A percentile compares a stretch with the other conserved stretches of the same genome.
phyloP scores from a whole-genome alignment of 2,888 invertebrate genomes.

The Diadegma fenestrale region DNA sequence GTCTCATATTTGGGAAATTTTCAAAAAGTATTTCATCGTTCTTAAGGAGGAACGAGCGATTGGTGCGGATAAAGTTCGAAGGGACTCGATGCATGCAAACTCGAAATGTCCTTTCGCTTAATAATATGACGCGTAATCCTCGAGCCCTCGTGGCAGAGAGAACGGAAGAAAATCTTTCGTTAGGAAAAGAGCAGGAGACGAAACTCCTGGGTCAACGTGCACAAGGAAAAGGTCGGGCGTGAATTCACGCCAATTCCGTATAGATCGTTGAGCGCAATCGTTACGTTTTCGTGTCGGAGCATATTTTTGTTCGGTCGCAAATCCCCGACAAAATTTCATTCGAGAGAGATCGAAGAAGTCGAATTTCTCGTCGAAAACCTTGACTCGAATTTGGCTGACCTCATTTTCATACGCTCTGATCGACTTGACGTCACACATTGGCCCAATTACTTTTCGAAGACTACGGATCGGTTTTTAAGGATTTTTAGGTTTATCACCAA shows the following conservation, averaged over 20 bases:
- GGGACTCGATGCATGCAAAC: constrained; percentile 63
- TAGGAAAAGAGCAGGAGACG: constrained; percentile 54
- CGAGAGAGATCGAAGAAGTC: too few relatives aligned
- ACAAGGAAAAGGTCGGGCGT: constrained; percentile 68
- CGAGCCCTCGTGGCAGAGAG: constrained; percentile 70
- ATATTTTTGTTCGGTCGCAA: neutral
- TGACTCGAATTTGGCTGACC: neutral
- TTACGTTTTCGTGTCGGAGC: neutral
- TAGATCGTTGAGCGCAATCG: neutral
- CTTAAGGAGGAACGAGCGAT: neutral
- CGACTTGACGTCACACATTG: too few relatives aligned
- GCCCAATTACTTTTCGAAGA: too few relatives aligned
- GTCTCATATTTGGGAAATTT: constrained; percentile 30
- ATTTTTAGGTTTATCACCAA: constrained; percentile 6
- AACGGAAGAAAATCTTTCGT: constrained; percentile 64
- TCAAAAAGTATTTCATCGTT: neutral
- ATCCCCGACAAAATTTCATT: neutral
- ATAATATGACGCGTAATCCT: constrained; percentile 35
- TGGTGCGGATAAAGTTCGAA: neutral
- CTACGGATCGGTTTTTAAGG: neutral
- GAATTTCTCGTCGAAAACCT: neutral
- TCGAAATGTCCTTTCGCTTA: constrained; percentile 61
- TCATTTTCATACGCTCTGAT: too few relatives aligned
- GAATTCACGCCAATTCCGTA: neutral
- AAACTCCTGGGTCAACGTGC: constrained; percentile 76